Evolutionary conservation across 2,888 invertebrate species (phyloP).

Genomic region (Drosophila helvetica): DNA sequence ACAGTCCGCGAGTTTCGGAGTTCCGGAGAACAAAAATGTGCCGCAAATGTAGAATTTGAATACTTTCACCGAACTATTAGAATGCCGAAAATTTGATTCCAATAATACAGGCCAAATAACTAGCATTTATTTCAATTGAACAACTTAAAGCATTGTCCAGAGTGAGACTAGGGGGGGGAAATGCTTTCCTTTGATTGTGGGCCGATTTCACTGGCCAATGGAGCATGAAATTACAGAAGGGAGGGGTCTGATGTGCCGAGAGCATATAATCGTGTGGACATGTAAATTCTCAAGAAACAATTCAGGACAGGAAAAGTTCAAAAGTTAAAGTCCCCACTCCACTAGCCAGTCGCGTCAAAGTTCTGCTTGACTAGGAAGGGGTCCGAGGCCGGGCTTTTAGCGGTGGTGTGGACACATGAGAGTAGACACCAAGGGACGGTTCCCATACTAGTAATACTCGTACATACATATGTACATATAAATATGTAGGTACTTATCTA

Average conservation of each 20-base stretch:
- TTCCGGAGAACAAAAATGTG: slow-evolving; percentile 48
- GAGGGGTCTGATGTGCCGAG: not conserved
- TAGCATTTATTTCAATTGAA: slow-evolving; percentile 54
- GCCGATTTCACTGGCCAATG: slow-evolving; percentile 69
- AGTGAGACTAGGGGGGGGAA: slow-evolving; percentile 23
- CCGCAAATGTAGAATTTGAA: slow-evolving; percentile 15
- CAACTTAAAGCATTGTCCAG: slow-evolving; percentile 58
- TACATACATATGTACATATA: too few relatives aligned
- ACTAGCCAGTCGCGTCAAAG: slow-evolving; percentile 36
- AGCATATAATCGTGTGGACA: slow-evolving; percentile 34
- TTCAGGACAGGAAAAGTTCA: slow-evolving; percentile 34
- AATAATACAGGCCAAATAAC: slow-evolving; percentile 49
- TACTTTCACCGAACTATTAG: slow-evolving; percentile 1
- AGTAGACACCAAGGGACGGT: not conserved
- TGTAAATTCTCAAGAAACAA: slow-evolving; percentile 63
- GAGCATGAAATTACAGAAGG: slow-evolving; percentile 68
- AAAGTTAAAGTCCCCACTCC: slow-evolving; percentile 33
- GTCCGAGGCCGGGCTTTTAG: not conserved
- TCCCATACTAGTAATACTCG: not conserved
- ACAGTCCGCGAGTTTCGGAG: slow-evolving; percentile 49
- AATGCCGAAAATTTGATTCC: slow-evolving; percentile 4
- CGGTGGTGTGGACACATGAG: not conserved
- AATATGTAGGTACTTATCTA: too few relatives aligned
- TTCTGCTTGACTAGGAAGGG: slow-evolving; percentile 50
- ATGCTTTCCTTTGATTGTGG: slow-evolving; percentile 62